Evolutionary conservation across 1,140 invertebrate genomes (phyloP), one percentile per base, ranked within the genome.

Genomic region (Drosophila seguyi): DNA sequence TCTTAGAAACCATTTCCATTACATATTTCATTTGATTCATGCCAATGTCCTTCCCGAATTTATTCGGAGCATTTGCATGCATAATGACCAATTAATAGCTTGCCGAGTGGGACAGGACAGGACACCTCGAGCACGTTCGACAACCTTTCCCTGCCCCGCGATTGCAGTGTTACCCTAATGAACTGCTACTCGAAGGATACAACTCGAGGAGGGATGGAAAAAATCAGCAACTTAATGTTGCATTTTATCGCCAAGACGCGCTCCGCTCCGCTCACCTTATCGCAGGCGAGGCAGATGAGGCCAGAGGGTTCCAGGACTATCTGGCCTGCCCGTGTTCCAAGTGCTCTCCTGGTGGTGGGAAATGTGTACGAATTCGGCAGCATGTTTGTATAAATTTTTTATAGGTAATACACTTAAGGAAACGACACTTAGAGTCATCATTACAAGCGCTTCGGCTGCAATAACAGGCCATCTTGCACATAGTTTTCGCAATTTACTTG

Each of bases 381-480:
- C 86, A 82, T 78, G 76, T 85, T 86, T 87, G 81, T 92, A 91
- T 92, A 92, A 92, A 92, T 92, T 92, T 92, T 92, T 92, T 92
- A 92, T 92, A 92, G 91, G 91, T 92, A 88, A 92, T 92, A 90
- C 88, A 92, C 91, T 92, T 90, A 92, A 83, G 91, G 58, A 91
- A 91, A 92, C 85, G 91, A 81, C 91, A 91, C 91, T 92, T 91
- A 91, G 86, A 92, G 87, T 90, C 88, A 92, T 92, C 91, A 92
- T 92, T 92, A 92, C 91, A 92, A 92, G 91, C 81, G 79, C 77
- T 92, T 87, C 90, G 81, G 90, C 81, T 88, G 91, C 90, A 91
- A 87, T 90, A 92, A 92, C 90, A 91, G 91, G 85, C 90, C 91
- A 92, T 92, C 91, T 92, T 92, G 91, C 91, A 92, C 91, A 92